Base-by-base conservation (phyloP, 2,888 invertebrate species). In the Neoscelio sp. region DNA sequence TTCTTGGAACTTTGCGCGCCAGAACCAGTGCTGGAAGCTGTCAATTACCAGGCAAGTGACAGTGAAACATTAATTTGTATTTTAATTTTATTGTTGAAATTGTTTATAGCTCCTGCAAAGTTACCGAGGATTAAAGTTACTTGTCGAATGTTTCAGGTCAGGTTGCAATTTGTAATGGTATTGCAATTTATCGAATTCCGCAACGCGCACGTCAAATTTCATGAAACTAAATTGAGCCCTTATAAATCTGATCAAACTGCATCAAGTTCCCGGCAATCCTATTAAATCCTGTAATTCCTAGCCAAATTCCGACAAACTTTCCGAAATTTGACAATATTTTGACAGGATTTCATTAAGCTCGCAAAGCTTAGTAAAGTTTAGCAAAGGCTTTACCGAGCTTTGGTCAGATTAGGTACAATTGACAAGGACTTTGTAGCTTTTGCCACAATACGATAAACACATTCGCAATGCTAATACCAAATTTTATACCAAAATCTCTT, bases 1-100 rank as follows among this genome's bases (percentile, higher is more conserved):
- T 99, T 99, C 91, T 94, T 99, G 78, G 99, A 99, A 88, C 93
- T 99, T 87, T 99, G 98, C 89, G 95, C 96, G 81, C 96, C 98
- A 0, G 99, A 98, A 88, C 95, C 96, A 0, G 95, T 98, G 7
- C 92, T 99, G 54, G 99, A 99, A 91, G 95, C 97, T 56, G 96
- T 99, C 87, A 98, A 97, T 91, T 97, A 96, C 91, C 97, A 96
- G 92, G 78, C 62, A 35, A 42, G 35, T 23, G n/a, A n/a, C n/a
- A n/a, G n/a, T n/a, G n/a, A n/a, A n/a, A n/a, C n/a, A n/a, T n/a
- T n/a, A n/a, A n/a, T n/a, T n/a, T n/a, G n/a, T n/a, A n/a, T n/a
- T n/a, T n/a, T n/a, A n/a, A n/a, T n/a, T n/a, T n/a, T n/a, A n/a
- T n/a, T n/a, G n/a, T n/a, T n/a, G n/a, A n/a, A n/a, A n/a, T n/a